Conservation (phyloP, 2,113 vertebrate genomes). For the Pteruthius melanotis region DNA sequence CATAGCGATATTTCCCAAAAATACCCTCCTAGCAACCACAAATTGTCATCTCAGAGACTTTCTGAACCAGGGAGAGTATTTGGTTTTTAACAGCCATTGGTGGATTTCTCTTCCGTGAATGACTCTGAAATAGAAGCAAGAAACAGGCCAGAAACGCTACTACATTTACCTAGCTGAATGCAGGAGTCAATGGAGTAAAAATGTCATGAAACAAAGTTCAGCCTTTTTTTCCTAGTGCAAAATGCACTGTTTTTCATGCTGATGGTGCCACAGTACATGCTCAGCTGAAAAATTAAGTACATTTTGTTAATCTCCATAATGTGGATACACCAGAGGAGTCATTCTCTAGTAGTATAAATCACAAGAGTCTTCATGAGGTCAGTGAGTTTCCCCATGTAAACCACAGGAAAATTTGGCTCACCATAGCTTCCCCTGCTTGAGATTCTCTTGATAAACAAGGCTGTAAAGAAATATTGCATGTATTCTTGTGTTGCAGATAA, state of each 20-base stretch:
- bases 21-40: neutral
- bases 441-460: constrained; percentile 1
- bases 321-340: neutral
- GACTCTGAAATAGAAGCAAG: neutral
- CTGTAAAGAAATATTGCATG: neutral
- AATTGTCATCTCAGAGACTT: neutral
- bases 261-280: neutral
- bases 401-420: neutral
- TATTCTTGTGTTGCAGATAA: neutral
- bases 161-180: neutral
- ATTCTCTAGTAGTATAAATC: neutral
- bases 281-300: neutral
- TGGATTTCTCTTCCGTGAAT: neutral
- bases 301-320: neutral
- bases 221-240: neutral
- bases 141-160: neutral
- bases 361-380: neutral
- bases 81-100: neutral
- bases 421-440: neutral
- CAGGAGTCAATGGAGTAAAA: neutral
- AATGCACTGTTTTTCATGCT: neutral
- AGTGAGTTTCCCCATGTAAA: neutral
- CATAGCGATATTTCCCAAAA: neutral
- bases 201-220: neutral
- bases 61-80: neutral